Conservation (phyloP, 2,113 vertebrate species). For the Phaetusa simplex region DNA sequence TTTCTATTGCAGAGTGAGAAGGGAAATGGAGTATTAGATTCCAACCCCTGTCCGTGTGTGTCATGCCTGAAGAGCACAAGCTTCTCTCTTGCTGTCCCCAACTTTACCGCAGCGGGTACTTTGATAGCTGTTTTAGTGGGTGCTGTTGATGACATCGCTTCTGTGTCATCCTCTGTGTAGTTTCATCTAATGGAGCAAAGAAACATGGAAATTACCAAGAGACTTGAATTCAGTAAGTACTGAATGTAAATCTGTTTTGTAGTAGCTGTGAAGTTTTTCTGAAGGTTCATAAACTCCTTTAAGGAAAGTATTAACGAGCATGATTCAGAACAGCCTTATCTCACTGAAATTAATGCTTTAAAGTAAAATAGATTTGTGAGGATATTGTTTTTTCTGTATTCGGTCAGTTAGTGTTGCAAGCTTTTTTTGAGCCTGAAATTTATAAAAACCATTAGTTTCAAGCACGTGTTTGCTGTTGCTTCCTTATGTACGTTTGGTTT, state of each 20-base stretch:
- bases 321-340: not conserved
- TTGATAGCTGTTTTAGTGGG: not conserved
- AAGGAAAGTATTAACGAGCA: not conserved
- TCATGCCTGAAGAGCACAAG: not conserved
- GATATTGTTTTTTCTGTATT: not conserved
- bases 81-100: not conserved
- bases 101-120: not conserved
- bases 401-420: accelerated
- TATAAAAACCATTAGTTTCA: not conserved
- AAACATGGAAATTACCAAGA: not conserved
- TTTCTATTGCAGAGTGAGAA: not conserved
- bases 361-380: not conserved
- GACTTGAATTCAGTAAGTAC: not conserved
- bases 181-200: not conserved
- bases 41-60: accelerated
- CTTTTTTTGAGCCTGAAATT: not conserved
- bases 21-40: not conserved
- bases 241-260: not conserved
- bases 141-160: not conserved
- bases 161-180: not conserved
- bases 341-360: not conserved
- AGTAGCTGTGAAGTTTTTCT: not conserved
- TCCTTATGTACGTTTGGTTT: not conserved
- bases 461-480: not conserved
- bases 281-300: not conserved